Evolutionary conservation across 2,113 vertebrate species (phyloP).

Genomic region (Machaerirhynchus nigripectus): DNA sequence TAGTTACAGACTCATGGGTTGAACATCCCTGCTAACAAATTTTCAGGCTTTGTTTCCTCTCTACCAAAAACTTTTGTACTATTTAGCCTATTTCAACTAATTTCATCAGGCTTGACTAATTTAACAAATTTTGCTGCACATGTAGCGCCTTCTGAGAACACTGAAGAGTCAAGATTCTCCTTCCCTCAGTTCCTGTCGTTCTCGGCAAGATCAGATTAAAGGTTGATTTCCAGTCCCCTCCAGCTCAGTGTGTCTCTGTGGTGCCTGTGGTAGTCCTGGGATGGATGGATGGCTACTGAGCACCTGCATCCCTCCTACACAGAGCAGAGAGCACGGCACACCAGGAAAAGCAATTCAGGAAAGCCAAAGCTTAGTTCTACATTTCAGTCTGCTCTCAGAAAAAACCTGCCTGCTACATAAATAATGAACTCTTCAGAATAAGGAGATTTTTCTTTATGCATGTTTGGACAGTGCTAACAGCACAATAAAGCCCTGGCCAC

Average conservation of each 20-base stretch:
- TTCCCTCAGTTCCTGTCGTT: not conserved
- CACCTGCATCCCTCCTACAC: not conserved
- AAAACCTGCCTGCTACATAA: not conserved
- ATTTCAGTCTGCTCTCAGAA: not conserved
- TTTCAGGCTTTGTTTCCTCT: not conserved
- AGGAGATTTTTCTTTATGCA: not conserved
- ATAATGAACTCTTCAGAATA: not conserved
- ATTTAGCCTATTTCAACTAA: not conserved
- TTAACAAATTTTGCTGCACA: not conserved
- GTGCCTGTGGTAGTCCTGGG: too few relatives aligned
- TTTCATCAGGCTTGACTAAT: not conserved
- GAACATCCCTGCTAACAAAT: not conserved
- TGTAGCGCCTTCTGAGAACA: not conserved
- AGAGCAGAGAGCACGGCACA: not conserved
- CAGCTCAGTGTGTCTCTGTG: not conserved
- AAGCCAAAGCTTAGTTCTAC: not conserved
- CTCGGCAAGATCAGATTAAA: not conserved
- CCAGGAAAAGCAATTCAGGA: not conserved
- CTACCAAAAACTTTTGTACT: not conserved
- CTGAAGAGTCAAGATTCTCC: not conserved
- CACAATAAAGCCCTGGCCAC: not conserved
- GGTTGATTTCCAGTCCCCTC: not conserved
- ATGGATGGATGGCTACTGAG: not conserved
- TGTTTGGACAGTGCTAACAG: conserved; percentile 7
- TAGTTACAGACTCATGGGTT: not conserved